Evolutionary conservation across 2,888 invertebrate species (phyloP), one percentile per base, ranked within the genome.

Genomic region (Atethmia centrago): DNA sequence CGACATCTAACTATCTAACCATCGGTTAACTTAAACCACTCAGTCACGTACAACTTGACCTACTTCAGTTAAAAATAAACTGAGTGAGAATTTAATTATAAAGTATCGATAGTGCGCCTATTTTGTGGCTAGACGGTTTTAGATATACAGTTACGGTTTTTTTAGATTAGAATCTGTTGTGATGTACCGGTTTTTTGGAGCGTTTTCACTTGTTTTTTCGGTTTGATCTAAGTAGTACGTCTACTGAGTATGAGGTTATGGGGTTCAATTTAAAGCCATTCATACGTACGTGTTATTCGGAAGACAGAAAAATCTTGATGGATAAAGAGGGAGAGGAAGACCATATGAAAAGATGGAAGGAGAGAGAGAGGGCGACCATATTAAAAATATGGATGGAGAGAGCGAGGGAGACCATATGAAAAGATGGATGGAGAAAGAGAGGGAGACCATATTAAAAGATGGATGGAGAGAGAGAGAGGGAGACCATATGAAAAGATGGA

Each of bases 21-120:
- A 74, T 59, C 75, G 74, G 56, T 79, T 49, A 10, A 68, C 31
- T 58, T 53, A n/a, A 74, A 70, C 55, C 74, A 74, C 75, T 84
- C 75, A 51, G 81, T 83, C 81, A 81, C 81, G 81, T 81, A 75
- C 64, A 62, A 67, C 49, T 80, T 84, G 81, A 81, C 81, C 81
- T 49, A 84, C 68, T 68, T 82, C 40, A 62, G 71, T 80, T 84
- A 80, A 80, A 81, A 84, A 81, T 83, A 81, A 81, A 81, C 81
- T 61, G 42, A 61, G 76, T 69, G 80, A 83, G 71, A 84, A 80
- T 80, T 81, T 81, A 81, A 81, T 81, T 81, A 75, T 79, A 80
- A 75, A 80, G 47, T 62, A 75, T 83, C 67, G 76, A 71, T 75
- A 84, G 84, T 68, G 61, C 40, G 80, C 67, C 80, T 83, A 79